Conservation (phyloP, 1,140 invertebrate genomes). For the Euura lappo region DNA sequence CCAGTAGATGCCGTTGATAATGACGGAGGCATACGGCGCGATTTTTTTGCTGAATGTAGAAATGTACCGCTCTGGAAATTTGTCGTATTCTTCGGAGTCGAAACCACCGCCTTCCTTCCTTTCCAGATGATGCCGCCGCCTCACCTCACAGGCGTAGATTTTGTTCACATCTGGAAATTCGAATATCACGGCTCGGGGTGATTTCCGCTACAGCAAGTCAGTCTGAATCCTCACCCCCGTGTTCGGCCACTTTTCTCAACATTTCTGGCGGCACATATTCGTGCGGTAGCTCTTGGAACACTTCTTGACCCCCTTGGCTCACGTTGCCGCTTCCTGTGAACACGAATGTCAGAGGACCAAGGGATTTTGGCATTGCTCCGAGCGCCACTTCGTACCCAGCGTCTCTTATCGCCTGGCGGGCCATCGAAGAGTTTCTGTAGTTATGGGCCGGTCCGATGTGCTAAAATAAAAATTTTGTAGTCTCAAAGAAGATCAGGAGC, state of each 20-base stretch:
- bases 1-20: constrained; percentile 99
- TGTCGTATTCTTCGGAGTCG: constrained; percentile 89
- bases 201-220: no score
- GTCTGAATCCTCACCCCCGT: constrained; percentile 81
- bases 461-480: constrained; percentile 54
- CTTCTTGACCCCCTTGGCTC: constrained; percentile 92
- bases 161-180: constrained; percentile 80
- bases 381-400: constrained; percentile 98
- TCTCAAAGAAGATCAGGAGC: no score
- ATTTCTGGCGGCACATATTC: constrained; percentile 97
- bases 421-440: constrained; percentile 97
- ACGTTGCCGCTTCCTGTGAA: constrained; percentile 94
- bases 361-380: constrained; percentile 96
- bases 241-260: constrained; percentile 93
- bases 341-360: constrained; percentile 96
- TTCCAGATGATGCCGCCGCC: constrained; percentile 90
- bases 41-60: constrained; percentile 97
- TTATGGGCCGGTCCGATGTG: constrained; percentile 98
- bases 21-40: constrained; percentile 95
- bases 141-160: constrained; percentile 93
- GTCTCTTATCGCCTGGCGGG: constrained; percentile 94
- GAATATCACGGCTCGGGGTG: background rate
- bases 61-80: constrained; percentile 91
- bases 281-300: constrained; percentile 96
- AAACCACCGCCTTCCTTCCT: constrained; percentile 91